phyloP scores from a whole-genome alignment of 2,797 vertebrate species.

The Microctenopoma lineatum region DNA sequence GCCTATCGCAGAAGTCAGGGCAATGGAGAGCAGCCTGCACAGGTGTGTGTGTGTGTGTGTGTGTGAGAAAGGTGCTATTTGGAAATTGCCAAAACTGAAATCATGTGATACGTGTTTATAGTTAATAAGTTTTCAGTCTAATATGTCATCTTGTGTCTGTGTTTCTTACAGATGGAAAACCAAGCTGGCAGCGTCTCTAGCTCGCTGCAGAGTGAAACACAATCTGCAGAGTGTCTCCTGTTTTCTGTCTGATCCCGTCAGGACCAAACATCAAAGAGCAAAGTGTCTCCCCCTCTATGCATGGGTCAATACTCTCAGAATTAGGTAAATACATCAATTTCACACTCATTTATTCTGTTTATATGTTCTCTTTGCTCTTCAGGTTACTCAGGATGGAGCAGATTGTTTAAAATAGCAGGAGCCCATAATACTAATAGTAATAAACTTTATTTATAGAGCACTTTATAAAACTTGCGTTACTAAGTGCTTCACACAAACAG shows the following conservation, averaged over 20 bases:
- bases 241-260: constrained; percentile 85
- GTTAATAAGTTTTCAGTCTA: not conserved
- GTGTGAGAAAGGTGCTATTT: not conserved
- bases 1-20: constrained; percentile 84
- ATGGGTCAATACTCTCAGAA: constrained; percentile 89
- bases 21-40: constrained; percentile 84
- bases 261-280: constrained; percentile 85
- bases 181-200: constrained; percentile 91
- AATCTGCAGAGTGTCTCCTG: constrained; percentile 86
- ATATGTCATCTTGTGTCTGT: not conserved
- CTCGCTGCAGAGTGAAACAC: constrained; percentile 90
- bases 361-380: not conserved
- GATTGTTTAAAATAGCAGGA: too few species aligned
- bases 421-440: too few species aligned
- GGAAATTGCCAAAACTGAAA: too few species aligned
- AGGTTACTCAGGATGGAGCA: not conserved
- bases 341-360: not conserved
- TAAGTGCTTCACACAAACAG: too few species aligned
- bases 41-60: constrained; percentile 75
- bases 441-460: too few species aligned
- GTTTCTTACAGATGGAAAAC: constrained; percentile 84
- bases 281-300: constrained; percentile 86
- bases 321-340: constrained; percentile 68
- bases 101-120: not conserved
- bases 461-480: too few species aligned